Conservation (phyloP, 1,140 invertebrate species). For the Ips nitidus region DNA sequence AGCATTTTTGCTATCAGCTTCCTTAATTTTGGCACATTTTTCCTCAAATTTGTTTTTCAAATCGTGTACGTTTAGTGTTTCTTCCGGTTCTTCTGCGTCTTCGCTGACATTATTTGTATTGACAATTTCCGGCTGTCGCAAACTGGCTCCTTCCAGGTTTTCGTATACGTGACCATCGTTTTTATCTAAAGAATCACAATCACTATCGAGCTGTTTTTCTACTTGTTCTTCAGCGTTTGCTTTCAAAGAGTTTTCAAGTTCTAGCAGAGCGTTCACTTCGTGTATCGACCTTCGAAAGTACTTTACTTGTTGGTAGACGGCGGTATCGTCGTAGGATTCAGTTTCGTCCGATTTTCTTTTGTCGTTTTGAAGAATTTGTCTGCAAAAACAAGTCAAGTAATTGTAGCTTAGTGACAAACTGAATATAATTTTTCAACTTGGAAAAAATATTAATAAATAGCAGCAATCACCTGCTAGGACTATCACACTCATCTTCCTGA, state of each 20-base stretch:
- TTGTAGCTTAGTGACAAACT: background rate
- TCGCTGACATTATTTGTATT: constrained; percentile 20
- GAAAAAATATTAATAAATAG: background rate
- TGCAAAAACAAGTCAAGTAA: background rate
- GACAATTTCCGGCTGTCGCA: constrained; percentile 33
- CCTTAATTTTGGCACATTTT: constrained; percentile 2
- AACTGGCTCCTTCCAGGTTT: constrained; percentile 41
- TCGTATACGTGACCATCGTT: constrained; percentile 43
- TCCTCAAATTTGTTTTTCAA: constrained; percentile 44
- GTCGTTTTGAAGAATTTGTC: constrained; percentile 38
- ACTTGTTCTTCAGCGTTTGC: constrained; percentile 1
- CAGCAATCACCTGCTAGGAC: no score
- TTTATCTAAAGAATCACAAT: constrained; percentile 46
- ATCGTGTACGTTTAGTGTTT: constrained; percentile 38
- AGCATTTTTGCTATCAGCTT: background rate
- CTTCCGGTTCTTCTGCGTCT: constrained; percentile 7
- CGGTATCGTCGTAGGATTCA: constrained; percentile 50
- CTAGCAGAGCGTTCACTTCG: constrained; percentile 70
- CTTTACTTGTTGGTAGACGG: constrained; percentile 74
- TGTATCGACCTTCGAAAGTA: constrained; percentile 71
- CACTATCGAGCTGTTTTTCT: constrained; percentile 23
- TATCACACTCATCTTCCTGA: background rate
- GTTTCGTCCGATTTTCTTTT: constrained; percentile 51
- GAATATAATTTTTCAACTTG: background rate
- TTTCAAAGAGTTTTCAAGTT: constrained; percentile 36